Evolutionary conservation across 92 coral and sea anemone species (phyloP), one percentile per base, ranked within the genome.

Genomic region (Desmophyllum pertusum): DNA sequence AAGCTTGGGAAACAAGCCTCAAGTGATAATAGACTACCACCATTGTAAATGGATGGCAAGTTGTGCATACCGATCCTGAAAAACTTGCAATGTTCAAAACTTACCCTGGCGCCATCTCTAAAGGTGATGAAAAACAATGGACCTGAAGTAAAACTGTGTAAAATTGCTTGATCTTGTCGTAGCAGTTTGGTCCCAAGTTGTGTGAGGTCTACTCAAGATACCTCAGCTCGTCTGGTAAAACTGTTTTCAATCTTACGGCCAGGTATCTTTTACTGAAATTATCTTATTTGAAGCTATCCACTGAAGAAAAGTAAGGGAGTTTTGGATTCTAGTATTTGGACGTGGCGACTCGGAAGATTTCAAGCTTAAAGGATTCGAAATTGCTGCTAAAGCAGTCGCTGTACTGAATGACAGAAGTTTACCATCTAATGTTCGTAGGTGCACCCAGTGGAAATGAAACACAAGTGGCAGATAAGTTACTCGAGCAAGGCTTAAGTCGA

Each of bases 341-440:
- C 86, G 86, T 23, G 81, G 80, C 31, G 62, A 73, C 48, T 13
- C 48, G 0, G 86, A 83, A 38, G 86, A 70, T 18, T 83, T 73
- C 69, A 15, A 73, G 4, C 62, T 83, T 6, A 83, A 70, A 15
- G 86, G 80, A 6, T 40, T 48, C 45, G 80, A 83, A 61, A 57
- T 83, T 17, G 86, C 86, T n/a, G 86, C 70, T 41, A 31, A 73
- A 41, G 80, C 80, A 18, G 86, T 83, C 62, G 80, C 68, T 17
- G 21, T 31, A 27, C 48, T 83, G n/a, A 43, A 14, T 15, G 55
- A 53, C 15, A 62, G 27, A 63, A 37, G 80, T 4, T n/a, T 83
- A 38, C 72, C 23, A 52, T 50, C 43, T 83, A 18, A n/a, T 41
- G 0, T 72, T 75, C 42, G 81, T 64, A 7, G 82, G 83, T 21